phyloP scores from a whole-genome alignment of 2,888 invertebrate species.

The Tridacna crocea region DNA sequence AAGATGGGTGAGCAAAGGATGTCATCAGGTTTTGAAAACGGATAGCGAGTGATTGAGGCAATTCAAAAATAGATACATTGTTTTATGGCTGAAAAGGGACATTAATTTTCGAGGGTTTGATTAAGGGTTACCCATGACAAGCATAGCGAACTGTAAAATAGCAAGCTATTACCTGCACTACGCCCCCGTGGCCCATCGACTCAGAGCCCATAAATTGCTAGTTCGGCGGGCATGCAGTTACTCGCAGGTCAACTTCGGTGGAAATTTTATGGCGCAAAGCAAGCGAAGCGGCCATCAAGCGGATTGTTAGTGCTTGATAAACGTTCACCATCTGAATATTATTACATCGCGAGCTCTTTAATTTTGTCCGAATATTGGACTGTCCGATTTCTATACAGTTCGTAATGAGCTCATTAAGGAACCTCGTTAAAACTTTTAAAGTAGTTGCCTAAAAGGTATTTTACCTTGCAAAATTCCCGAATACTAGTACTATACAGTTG shows the following conservation, averaged over 20 bases:
- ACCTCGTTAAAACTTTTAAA: no score
- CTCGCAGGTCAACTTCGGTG: constrained; percentile 29
- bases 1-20: no score
- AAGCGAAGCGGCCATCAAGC: not conserved
- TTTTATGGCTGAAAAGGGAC: constrained; percentile 45
- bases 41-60: no score
- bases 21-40: no score
- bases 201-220: not conserved
- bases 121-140: constrained; percentile 50
- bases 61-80: constrained; percentile 57
- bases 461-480: no score
- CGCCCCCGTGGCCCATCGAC: constrained; percentile 3
- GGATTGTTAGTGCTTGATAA: constrained; percentile 15
- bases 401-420: no score
- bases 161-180: constrained; percentile 33
- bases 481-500: no score
- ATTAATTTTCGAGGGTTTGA: constrained; percentile 50
- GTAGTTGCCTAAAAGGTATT: no score
- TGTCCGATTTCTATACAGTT: not conserved
- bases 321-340: not conserved
- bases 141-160: constrained; percentile 41
- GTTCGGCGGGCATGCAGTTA: constrained; percentile 13
- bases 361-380: not conserved
- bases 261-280: constrained; percentile 31
- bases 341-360: not conserved